Conservation (phyloP, 2,113 vertebrate genomes). For the Ictalurus punctatus region DNA sequence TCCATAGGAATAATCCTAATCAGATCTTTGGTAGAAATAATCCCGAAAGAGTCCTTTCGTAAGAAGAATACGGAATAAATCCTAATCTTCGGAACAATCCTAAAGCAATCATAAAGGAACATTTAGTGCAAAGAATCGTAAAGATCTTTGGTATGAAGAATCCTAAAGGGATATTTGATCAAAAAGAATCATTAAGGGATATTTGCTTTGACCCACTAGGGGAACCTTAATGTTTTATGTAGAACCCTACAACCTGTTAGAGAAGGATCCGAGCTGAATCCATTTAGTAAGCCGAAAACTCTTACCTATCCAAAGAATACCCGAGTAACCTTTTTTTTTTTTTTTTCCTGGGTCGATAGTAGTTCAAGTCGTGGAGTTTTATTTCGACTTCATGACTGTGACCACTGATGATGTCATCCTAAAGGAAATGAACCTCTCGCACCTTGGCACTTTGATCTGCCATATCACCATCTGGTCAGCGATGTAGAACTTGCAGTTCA, state of each 20-base stretch:
- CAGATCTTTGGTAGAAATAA: background rate
- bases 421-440: constrained; percentile 26
- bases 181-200: background rate
- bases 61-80: background rate
- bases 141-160: background rate
- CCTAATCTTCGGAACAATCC: background rate
- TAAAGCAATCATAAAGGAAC: background rate
- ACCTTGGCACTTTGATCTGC: constrained; percentile 38
- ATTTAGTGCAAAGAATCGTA: background rate
- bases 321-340: background rate
- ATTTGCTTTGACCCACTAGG: too few species aligned
- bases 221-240: background rate
- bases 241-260: background rate
- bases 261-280: background rate
- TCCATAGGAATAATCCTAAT: background rate
- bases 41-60: background rate
- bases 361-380: background rate
- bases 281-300: background rate
- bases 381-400: background rate
- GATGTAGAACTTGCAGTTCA: background rate
- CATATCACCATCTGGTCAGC: constrained; percentile 6
- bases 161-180: background rate
- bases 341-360: background rate
- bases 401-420: constrained; percentile 4
- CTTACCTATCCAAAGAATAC: background rate